Evolutionary conservation across 1,140 invertebrate genomes (phyloP).

Genomic region (Cydia splendana): DNA sequence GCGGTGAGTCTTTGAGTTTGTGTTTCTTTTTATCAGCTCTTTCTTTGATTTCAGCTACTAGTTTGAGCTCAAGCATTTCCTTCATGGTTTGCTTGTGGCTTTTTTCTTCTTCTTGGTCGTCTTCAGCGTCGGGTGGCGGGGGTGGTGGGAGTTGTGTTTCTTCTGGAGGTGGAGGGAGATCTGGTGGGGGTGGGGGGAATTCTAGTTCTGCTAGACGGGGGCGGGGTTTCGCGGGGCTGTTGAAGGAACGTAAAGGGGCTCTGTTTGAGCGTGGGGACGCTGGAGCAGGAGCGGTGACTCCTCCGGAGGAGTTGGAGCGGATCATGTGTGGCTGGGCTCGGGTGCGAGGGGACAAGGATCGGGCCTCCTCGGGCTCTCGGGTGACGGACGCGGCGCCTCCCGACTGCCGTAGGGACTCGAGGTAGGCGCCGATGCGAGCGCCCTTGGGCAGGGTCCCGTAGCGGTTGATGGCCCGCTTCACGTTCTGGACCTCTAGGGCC

Average conservation of each 20-base stretch:
- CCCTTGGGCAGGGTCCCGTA: conserved; percentile 98
- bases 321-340: conserved; percentile 90
- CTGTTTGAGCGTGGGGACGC: conserved; percentile 70
- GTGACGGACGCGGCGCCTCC: conserved; percentile 75
- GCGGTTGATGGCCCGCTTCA: conserved; percentile 96
- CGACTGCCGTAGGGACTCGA: conserved; percentile 90
- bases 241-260: conserved; percentile 80
- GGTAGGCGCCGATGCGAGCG: conserved; percentile 95
- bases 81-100: conserved; percentile 80
- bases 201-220: conserved; percentile 88
- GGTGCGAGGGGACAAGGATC: conserved; percentile 80
- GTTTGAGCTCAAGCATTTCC: conserved; percentile 89
- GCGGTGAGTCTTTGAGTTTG: conserved; percentile 75
- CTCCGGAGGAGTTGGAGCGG: conserved; percentile 90
- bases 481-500: conserved; percentile 97
- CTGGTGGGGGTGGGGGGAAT: conserved; percentile 90
- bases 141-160: conserved; percentile 79
- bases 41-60: conserved; percentile 91
- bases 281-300: conserved; percentile 83
- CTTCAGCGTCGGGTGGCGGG: conserved; percentile 54
- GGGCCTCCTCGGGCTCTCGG: conserved; percentile 75
- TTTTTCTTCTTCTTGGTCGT: conserved; percentile 61
- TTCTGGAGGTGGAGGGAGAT: conserved; percentile 87
- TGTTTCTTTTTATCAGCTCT: conserved; percentile 84
- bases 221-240: conserved; percentile 80